Evolutionary conservation across 1,140 invertebrate species (phyloP).

Genomic region (Atta colombica): DNA sequence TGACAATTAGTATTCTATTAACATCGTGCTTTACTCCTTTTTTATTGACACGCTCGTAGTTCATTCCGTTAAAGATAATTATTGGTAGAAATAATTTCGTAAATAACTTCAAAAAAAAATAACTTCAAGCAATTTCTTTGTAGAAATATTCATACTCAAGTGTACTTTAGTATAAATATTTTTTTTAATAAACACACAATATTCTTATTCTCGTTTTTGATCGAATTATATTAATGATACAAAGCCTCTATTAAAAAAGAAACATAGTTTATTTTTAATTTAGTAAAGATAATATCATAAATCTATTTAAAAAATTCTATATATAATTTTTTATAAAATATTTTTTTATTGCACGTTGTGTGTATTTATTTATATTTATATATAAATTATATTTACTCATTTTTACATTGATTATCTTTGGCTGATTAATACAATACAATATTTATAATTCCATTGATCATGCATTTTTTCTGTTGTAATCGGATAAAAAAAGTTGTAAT

Average conservation of each 20-base stretch:
- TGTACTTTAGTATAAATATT: not conserved
- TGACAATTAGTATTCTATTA: slow-evolving; percentile 47
- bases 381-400: not conserved
- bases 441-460: not conserved
- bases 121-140: not conserved
- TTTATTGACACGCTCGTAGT: not conserved
- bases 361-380: not conserved
- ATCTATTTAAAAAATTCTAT: not conserved
- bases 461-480: not conserved
- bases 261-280: not conserved
- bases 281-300: not conserved
- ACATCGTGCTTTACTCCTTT: slow-evolving; percentile 1
- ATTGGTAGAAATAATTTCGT: not conserved
- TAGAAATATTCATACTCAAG: not conserved
- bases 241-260: not conserved
- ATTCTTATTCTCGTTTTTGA: not conserved
- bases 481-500: not conserved
- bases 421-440: not conserved
- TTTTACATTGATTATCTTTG: not conserved
- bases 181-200: not conserved
- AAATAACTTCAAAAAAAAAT: not conserved
- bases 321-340: not conserved
- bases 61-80: slow-evolving; percentile 22
- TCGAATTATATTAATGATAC: not conserved
- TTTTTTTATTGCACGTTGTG: not conserved